phyloP scores from a whole-genome alignment of 2,888 invertebrate genomes.

The Phalera bucephala region DNA sequence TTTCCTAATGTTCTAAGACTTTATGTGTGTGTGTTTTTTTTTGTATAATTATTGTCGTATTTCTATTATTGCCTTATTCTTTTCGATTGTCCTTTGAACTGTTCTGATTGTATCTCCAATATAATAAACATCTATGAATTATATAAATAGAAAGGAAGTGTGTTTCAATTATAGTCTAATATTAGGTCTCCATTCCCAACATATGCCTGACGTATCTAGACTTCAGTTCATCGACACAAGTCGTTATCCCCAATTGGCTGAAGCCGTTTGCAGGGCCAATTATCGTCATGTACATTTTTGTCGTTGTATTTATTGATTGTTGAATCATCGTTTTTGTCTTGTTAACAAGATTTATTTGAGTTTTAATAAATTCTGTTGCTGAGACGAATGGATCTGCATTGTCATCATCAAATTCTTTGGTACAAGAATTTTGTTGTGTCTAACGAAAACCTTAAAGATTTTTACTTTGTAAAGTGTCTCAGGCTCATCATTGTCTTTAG shows the following conservation, averaged over 20 bases:
- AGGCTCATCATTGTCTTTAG: neutral
- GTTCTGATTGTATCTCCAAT: conserved; percentile 9
- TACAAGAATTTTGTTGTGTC: neutral
- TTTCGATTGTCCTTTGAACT: conserved; percentile 4
- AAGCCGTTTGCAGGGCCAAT: conserved; percentile 60
- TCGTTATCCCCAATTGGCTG: conserved; percentile 62
- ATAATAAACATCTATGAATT: too few species aligned
- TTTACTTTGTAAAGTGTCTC: neutral
- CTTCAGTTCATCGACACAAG: conserved; percentile 61
- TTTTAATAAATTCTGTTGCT: conserved; percentile 3
- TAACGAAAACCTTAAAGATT: neutral
- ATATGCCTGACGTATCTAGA: conserved; percentile 28
- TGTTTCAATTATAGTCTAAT: conserved; percentile 10
- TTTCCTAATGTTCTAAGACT: too few species aligned
- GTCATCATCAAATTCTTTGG: conserved; percentile 1
- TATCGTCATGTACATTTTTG: conserved; percentile 52
- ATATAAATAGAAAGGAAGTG: conserved; percentile 7
- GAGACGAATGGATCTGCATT: conserved; percentile 1
- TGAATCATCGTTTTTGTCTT: conserved; percentile 57
- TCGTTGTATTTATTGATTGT: conserved; percentile 47
- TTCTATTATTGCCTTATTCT: too few species aligned
- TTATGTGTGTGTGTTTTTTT: too few species aligned
- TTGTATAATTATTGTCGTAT: too few species aligned
- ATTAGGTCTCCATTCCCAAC: conserved; percentile 21
- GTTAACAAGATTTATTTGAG: conserved; percentile 38